Evolutionary conservation across 2,888 invertebrate genomes (phyloP), one percentile per base, ranked within the genome.

Genomic region (Portevinia maculata): DNA sequence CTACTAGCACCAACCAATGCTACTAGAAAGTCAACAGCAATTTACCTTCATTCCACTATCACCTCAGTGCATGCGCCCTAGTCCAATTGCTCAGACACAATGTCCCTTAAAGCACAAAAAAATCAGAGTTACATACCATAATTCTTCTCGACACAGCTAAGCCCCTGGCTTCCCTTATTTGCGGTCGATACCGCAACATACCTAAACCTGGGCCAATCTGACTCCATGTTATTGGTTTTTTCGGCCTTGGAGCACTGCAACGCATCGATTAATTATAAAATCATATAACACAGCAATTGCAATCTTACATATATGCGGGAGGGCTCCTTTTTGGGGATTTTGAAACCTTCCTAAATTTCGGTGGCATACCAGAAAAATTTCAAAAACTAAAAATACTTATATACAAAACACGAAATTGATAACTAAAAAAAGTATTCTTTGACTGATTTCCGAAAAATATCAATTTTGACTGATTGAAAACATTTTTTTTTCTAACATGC

Each of bases 191-290:
- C 0, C 71, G 70, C 8, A 83, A 21, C 34, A 76, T 70, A 4
- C 19, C 48, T 9, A 83, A 7, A 0, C 65, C 76, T 0, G 70
- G 52, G 0, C 21, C 34, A n/a, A 71, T 1, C 8, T 9, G 59
- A 1, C 11, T 17, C 81, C 81, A 83, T 41, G 53, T 9, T 19
- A 13, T 41, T 9, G 81, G 81, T 37, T 65, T 65, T 7, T 15
- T 24, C 3, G 81, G 81, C 3, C 41, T 76, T 0, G 81, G 81
- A 41, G 81, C 76, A 7, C 81, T 83, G 21, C 30, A 55, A 60
- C 0, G 39, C 8, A n/a, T 13, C 7, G 8, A 8, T 9, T 5
- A 24, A 28, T 11, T 0, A 15, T 4, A 15, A 15, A 19, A 11
- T 15, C 4, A 3, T n/a, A 3, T 17, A 4, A 30, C 11, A 19